A percentile compares a stretch with the other conserved stretches of the same genome.
These are phyloP conservation scores for Scrobipalpa atriplicella DNA, from an alignment of 2,888 invertebrate genomes.

Conservation along the genomic window DNA sequence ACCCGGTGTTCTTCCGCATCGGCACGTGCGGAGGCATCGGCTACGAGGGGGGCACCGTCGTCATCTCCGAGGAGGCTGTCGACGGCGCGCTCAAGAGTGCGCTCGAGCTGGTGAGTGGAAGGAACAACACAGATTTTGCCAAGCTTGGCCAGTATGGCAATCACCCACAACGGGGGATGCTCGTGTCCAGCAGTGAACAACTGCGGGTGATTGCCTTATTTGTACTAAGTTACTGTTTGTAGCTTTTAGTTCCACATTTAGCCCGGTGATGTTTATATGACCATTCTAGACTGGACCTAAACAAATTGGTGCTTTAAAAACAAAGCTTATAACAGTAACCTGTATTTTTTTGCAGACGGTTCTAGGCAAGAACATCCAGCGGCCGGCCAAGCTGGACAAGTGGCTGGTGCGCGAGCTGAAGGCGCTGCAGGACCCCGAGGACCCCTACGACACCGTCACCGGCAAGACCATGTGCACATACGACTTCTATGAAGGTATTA, in stretches of 20 bases:
- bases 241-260: too few species aligned
- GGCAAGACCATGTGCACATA: slow-evolving; percentile 98
- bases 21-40: slow-evolving; percentile 97
- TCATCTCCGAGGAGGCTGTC: slow-evolving; percentile 95
- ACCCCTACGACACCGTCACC: slow-evolving; percentile 92
- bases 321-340: background rate
- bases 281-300: too few species aligned
- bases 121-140: too few species aligned
- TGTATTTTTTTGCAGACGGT: slow-evolving; percentile 86
- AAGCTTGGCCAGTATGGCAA: too few species aligned
- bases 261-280: too few species aligned
- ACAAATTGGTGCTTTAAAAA: too few species aligned
- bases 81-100: slow-evolving; percentile 92
- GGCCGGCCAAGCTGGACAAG: slow-evolving; percentile 93
- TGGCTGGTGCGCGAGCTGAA: slow-evolving; percentile 91
- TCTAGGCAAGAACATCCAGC: slow-evolving; percentile 90
- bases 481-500: slow-evolving; percentile 98
- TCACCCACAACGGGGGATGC: too few species aligned
- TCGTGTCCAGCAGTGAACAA: too few species aligned
- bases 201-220: too few species aligned
- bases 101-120: slow-evolving; percentile 86
- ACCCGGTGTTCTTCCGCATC: slow-evolving; percentile 96
- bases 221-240: too few species aligned
- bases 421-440: slow-evolving; percentile 87
- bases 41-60: slow-evolving; percentile 95